Evolutionary conservation across 2,113 vertebrate genomes (phyloP).

Genomic region (Psittacara wagleri): DNA sequence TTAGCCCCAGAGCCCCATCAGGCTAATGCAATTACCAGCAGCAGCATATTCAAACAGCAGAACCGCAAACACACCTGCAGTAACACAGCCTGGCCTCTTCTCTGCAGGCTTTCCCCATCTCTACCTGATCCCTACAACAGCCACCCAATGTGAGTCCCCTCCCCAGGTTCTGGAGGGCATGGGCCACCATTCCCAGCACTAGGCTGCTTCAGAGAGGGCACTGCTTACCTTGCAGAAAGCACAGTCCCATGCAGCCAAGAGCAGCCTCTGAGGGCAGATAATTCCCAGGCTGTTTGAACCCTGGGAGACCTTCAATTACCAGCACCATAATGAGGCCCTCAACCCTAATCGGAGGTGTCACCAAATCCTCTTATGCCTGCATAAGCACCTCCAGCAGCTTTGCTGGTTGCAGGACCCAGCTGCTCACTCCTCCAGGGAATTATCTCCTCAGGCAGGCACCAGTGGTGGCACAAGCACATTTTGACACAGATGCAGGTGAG

Average conservation of each 20-base stretch:
- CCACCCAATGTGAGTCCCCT: neutral
- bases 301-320: constrained; percentile 40
- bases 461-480: neutral
- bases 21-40: constrained; percentile 52
- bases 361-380: constrained; percentile 50
- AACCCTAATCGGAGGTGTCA: constrained; percentile 53
- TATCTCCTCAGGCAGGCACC: neutral
- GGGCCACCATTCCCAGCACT: neutral
- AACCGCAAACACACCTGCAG: neutral
- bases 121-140: neutral
- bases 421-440: constrained; percentile 41
- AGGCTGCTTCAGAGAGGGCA: neutral
- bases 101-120: neutral
- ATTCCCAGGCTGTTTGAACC: constrained; percentile 47
- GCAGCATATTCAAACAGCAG: neutral
- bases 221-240: constrained; percentile 49
- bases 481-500: neutral
- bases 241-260: neutral
- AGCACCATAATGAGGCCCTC: constrained; percentile 20
- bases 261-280: constrained; percentile 14
- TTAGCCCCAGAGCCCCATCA: neutral
- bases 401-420: constrained; percentile 26
- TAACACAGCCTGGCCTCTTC: neutral
- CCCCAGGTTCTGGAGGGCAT: neutral
- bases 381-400: constrained; percentile 63